Base-by-base conservation (phyloP, 2,113 vertebrate genomes). In the Orthochromis indermauri region DNA sequence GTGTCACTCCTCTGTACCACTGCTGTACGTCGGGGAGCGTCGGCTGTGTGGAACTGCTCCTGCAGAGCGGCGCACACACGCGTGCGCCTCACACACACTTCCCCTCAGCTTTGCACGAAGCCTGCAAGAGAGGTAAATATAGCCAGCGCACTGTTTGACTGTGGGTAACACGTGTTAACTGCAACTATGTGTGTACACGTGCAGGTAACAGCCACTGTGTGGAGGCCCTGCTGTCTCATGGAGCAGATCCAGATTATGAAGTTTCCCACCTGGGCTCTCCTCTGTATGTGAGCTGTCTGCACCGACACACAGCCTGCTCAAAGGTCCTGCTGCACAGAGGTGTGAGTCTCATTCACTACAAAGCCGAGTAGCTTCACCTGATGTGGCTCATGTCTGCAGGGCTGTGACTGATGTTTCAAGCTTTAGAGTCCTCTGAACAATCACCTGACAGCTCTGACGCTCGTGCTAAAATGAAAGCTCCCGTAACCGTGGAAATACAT, bases 1-100 rank as follows among this genome's bases (percentile, higher is more conserved):
- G 98, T 1, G 96, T 97, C 90, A 98, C 98, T 12, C 98, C 98
- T 4, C 93, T 99, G 37, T 99, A 97, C 91, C 99, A 98, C 11
- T 97, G 98, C 0, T 98, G 98, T 83, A 96, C 97, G 0, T 96
- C 97, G 66, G 98, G 98, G 82, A 99, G 97, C 4, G 91, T 96
- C 0, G 93, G 96, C 3, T 99, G 98, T 26, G 85, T 97, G 8
- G 97, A 98, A 53, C 96, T 99, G 10, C 95, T 99, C 4, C 90
- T 99, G 90, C 97, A 98, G 73, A 97, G 97, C 0, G 98, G 98
- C n/a, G 98, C 98, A 59, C 97, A 97, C 87, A 95, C 96, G 3
- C 97, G 97, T 82, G 94, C 97, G 10, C 82, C 95, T 28, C 97
- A 97, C 85, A 92, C 95, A n/a, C 98, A 98, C 86, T 97, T 97